Base-by-base conservation (phyloP, 2,797 vertebrate genomes). In the Semaprochilodus insignis region DNA sequence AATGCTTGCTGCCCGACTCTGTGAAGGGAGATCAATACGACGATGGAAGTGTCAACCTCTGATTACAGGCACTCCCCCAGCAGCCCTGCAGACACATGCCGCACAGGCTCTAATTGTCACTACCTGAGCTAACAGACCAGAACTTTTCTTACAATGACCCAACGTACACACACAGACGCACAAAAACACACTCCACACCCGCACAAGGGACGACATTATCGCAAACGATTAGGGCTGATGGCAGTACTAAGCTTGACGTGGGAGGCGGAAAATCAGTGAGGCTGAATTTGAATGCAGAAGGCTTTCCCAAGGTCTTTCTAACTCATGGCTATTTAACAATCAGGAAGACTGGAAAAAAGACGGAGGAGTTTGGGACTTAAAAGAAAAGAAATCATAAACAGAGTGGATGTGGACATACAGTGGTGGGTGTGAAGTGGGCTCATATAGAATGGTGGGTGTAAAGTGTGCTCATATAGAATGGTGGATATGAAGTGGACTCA, bases 21-120 rank as follows among this genome's bases (percentile, higher is more conserved):
- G 89, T 93, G 93, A 94, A 92, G 92, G 91, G 78, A 88, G 88
- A 92, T 94, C 93, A 88, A 95, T 94, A 92, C 57, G 78, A 88
- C 79, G 74, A 75, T 81, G 73, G 25, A 66, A 66, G 80, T 91
- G 72, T 89, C 89, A 84, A 40, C 77, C 70, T 88, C 51, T 85
- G 75, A 76, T 74, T 87, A 80, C 77, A 87, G 66, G 74, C 72
- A 81, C 21, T 75, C 72, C 73, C 55, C 77, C 80, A 81, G 74
- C 54, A 74, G 60, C 25, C 80, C 70, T 54, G 54, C 48, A 80
- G 34, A 60, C 74, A 67, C 72, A 78, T 23, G 59, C 72, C 70
- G 69, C 74, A 74, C 57, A 36, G 14, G 0, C 25, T 34, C 81
- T 82, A 81, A 84, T 34, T 77, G 70, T 78, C 60, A 78, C 52